Evolutionary conservation across 2,113 vertebrate genomes (phyloP), one percentile per base, ranked within the genome.

Genomic region (Cyanoliseus patagonus): DNA sequence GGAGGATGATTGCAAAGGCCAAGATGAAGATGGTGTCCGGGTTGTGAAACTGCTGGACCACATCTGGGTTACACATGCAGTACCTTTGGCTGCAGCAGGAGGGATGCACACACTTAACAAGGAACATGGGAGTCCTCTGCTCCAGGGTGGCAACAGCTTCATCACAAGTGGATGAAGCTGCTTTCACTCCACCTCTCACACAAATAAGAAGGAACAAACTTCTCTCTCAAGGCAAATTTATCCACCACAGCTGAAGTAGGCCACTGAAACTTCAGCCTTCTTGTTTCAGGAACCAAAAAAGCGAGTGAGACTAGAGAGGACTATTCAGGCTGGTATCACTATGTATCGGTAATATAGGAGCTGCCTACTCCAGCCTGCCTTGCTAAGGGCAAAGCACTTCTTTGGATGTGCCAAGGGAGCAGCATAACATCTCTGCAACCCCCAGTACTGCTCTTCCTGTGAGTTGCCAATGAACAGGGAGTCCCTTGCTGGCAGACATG

Each of bases 21-120:
- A 99, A 96, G 98, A 99, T 99, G 98, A 99, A 99, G 98, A 99
- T 99, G 96, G 99, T 99, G 97, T 99, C 99, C 0, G 99, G 99
- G 97, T 99, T 99, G 98, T 99, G 99, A 96, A 99, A 99, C 97
- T 99, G 99, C 97, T 99, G 99, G 84, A 99, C 99, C 97, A 99
- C 99, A 18, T 99, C 99, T 2, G 99, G 99, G 96, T 99, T 99
- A 92, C 99, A 99, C 99, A 99, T 99, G 95, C 99, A 99, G 97
- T 99, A 99, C 90, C 99, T 98, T 97, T 99, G 99, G 98, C 99
- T 99, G 98, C 41, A 63, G 91, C 11, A 84, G 81, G 81, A 93
- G 59, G 95, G 90, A 96, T 93, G 84, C 61, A 95, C 81, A 94
- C 66, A 84, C 62, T 97, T 86, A 92, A 33, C 77, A 80, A 0